These are phyloP conservation scores for Marasmarcha lunaedactyla DNA, from an alignment of 2,888 invertebrate species.

Conservation along the genomic window DNA sequence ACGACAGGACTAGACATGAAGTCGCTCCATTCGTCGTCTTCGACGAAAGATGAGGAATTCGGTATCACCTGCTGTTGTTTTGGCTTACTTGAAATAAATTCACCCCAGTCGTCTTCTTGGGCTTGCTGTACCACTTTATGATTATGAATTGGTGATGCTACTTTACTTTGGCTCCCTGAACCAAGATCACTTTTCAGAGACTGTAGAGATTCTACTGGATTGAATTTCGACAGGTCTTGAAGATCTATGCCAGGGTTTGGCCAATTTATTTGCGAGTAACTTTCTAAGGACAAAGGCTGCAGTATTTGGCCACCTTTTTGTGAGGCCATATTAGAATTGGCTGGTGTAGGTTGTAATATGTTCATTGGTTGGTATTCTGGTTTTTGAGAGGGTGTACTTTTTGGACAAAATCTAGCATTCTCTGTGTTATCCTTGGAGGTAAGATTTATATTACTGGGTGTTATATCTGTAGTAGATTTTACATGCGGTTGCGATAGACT, in stretches of 20 bases:
- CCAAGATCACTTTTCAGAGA: constrained; percentile 49
- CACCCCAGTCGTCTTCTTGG: constrained; percentile 71
- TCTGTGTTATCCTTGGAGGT: background rate
- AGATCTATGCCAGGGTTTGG: constrained; percentile 71
- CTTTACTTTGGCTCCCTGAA: constrained; percentile 37
- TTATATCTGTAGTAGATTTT: background rate
- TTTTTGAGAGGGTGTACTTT: background rate
- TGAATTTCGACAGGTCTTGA: constrained; percentile 59
- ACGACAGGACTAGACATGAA: constrained; percentile 57
- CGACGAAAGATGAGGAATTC: constrained; percentile 32
- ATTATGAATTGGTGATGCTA: constrained; percentile 38
- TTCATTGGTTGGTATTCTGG: background rate
- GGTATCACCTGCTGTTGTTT: constrained; percentile 29
- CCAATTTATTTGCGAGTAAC: constrained; percentile 72
- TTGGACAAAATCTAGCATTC: background rate
- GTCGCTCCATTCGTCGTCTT: constrained; percentile 64
- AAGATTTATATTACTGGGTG: constrained; percentile 12
- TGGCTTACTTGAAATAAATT: constrained; percentile 68
- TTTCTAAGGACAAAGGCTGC: constrained; percentile 57
- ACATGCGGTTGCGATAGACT: background rate
- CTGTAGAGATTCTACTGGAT: constrained; percentile 57
- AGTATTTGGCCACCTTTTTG: constrained; percentile 52
- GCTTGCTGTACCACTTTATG: constrained; percentile 28
- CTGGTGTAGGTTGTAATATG: constrained; percentile 33
- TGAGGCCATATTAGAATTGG: constrained; percentile 22